Conservation (phyloP, 1,140 invertebrate genomes). For the Steinernema khuongi region DNA sequence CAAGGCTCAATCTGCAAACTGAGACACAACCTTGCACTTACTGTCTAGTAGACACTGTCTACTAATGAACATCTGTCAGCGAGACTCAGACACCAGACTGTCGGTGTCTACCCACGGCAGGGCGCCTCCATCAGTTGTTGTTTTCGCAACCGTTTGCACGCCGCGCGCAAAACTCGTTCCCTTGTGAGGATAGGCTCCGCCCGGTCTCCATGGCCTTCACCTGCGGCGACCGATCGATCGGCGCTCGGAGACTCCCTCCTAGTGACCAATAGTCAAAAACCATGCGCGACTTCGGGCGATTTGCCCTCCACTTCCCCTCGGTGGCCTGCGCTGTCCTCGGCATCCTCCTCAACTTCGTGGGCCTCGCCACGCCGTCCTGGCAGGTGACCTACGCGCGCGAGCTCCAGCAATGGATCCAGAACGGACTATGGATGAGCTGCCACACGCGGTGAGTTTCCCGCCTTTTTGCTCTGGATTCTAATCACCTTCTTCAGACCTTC, state of each 20-base stretch:
- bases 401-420: conserved; percentile 38
- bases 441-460: conserved; percentile 29
- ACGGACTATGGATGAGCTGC: conserved; percentile 36
- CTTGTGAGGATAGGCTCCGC: not conserved
- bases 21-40: no score
- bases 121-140: not conserved
- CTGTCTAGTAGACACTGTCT: no score
- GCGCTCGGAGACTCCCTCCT: no score
- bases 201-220: not conserved
- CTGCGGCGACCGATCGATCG: not conserved
- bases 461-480: conserved; percentile 8
- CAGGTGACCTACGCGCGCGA: conserved; percentile 37
- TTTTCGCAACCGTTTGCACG: not conserved
- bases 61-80: no score
- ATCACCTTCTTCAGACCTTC: conserved; percentile 28
- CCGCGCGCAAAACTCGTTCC: not conserved
- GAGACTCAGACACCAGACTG: no score
- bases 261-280: no score
- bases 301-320: conserved; percentile 23
- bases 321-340: conserved; percentile 27
- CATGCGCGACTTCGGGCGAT: not conserved
- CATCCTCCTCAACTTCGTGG: conserved; percentile 31
- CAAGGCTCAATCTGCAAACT: no score
- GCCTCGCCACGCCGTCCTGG: conserved; percentile 34
- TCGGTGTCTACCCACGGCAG: no score